Evolutionary conservation across 2,888 invertebrate genomes (phyloP).

Genomic region (Drosophila anomelani): DNA sequence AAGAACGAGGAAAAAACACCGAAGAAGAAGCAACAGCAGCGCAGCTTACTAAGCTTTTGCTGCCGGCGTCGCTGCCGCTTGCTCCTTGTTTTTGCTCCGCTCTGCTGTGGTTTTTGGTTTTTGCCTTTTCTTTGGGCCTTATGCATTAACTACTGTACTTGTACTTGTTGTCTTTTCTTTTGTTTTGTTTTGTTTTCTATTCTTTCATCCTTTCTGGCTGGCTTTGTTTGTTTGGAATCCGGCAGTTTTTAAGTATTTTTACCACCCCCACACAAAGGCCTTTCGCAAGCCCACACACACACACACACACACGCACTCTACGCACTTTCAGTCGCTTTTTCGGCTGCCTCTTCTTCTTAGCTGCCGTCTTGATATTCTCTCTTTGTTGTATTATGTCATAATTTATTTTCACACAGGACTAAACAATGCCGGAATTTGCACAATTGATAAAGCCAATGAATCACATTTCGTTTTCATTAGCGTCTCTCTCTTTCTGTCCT

Average conservation of each 20-base stretch:
- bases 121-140: conserved; percentile 41
- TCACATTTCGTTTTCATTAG: conserved; percentile 66
- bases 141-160: conserved; percentile 65
- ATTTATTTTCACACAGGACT: conserved; percentile 71
- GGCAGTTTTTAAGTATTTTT: conserved; percentile 66
- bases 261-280: conserved; percentile 23
- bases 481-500: conserved; percentile 13
- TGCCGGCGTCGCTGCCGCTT: conserved; percentile 51
- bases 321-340: conserved; percentile 50
- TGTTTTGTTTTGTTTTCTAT: conserved; percentile 58
- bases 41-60: conserved; percentile 76
- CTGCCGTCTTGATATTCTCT: conserved; percentile 13
- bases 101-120: conserved; percentile 66
- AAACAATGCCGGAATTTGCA: conserved; percentile 71
- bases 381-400: conserved; percentile 73
- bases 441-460: conserved; percentile 57
- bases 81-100: conserved; percentile 73
- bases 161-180: conserved; percentile 50
- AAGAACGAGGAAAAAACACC: conserved; percentile 28
- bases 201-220: conserved; percentile 55
- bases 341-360: conserved; percentile 8
- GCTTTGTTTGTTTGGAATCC: conserved; percentile 60
- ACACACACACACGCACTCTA: conserved; percentile 19
- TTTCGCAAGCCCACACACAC: conserved; percentile 22
- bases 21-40: conserved; percentile 52